Evolutionary conservation across 2,888 invertebrate species (phyloP), one percentile per base, ranked within the genome.

Genomic region (Reticulitermes lucifugus): DNA sequence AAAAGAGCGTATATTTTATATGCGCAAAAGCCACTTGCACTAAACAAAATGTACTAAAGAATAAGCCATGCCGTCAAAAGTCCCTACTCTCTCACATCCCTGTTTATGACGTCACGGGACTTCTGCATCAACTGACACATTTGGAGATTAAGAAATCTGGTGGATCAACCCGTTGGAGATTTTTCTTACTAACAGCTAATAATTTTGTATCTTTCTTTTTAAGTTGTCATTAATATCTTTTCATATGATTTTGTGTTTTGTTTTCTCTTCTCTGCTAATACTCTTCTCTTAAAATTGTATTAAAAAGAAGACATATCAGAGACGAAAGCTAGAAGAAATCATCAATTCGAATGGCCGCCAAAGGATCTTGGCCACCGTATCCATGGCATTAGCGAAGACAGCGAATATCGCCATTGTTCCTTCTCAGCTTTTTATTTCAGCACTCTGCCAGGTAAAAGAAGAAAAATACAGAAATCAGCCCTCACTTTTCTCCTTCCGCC

Each of bases 291-390:
- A 73, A 73, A 73, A 73, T 41, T 35, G 51, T 25, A 46, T 10
- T 43, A 79, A 79, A 22, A 79, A 79, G 81, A 81, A 81, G 81
- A 81, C 21, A 65, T 65, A 43, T 18, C 81, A 83, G 70, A 73
- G n/a, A 46, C 83, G 79, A 70, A 83, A 60, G n/a, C 83, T 51
- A 83, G 83, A 83, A 70, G 85, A 79, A 79, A 79, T 12, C 82
- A 75, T 46, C 71, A 75, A 71, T 83, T 85, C 43, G 84, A 84
- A 25, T 86, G 86, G 86, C 86, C 86, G 25, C 86, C 86, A 22
- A 84, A 86, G 82, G 79, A 65, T 43, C 41, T 46, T 79, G 81
- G 59, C 81, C 43, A 55, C 51, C 43, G 75, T 41, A 46, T 80
- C 75, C 71, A 81, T 65, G 55, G 70, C 73, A 59, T 83, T 51